Evolutionary conservation across 2,113 vertebrate genomes (phyloP), one percentile per base, ranked within the genome.

Genomic region (Actenoides lindsayi): DNA sequence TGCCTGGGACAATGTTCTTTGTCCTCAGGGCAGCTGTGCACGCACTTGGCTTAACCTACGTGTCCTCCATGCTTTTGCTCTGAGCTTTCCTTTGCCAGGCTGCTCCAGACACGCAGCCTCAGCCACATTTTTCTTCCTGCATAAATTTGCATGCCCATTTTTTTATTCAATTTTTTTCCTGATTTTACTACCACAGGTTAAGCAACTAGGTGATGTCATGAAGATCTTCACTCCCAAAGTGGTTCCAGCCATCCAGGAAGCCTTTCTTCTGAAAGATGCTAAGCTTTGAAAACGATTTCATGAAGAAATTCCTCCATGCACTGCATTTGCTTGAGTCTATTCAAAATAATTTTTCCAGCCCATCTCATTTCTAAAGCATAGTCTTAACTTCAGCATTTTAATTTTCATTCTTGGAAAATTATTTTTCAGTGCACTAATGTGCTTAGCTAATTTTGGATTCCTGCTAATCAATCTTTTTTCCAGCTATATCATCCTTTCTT

Each of bases 21-120:
- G 54, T 89, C 25, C 69, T 65, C 41, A 12, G 67, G 41, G 83
- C 67, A 95, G 44, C 70, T 64, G 81, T 60, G 87, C 91, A 92
- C 6, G 1, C 48, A 16, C 46, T 83, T 80, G 88, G 56, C 51
- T 71, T 69, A 56, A 4, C 0, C 0, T 51, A 30, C 5, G 39
- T 35, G 53, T 57, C 62, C 65, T 75, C 92, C 77, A 50, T 5
- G 6, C 41, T 90, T 78, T 31, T 4, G 20, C 2, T 0, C 60
- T 75, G 73, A 80, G 46, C 25, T 77, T 77, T 82, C 31, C 69
- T 79, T 53, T 31, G 42, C 64, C 0, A 0, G 67, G 23, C 31
- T 71, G 33, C 62, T 65, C 75, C 9, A 5, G 37, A 75, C 90
- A 37, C 0, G 1, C 41, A 88, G 21, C 31, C 44, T 70, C 73